These are phyloP conservation scores for Muschampia plurimacula DNA, from an alignment of 2,888 invertebrate species.

Conservation along the genomic window DNA sequence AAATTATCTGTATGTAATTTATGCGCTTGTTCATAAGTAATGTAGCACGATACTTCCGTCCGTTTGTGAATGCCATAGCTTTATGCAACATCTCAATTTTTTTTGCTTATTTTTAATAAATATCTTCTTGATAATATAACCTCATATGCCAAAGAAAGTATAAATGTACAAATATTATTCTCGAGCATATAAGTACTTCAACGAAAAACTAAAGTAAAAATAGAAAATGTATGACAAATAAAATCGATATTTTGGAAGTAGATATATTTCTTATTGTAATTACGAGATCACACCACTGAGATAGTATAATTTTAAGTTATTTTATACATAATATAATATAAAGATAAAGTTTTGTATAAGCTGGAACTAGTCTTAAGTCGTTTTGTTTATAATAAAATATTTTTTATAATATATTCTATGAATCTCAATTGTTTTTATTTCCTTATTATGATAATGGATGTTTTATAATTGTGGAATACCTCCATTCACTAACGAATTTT, in stretches of 20 bases:
- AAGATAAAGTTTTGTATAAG: constrained; percentile 52
- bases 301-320: constrained; percentile 63
- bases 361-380: constrained; percentile 76
- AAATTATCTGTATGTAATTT: constrained; percentile 17
- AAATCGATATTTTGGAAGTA: constrained; percentile 1
- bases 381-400: constrained; percentile 67
- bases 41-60: constrained; percentile 41
- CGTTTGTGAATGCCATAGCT: constrained; percentile 34
- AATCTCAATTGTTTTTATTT: constrained; percentile 44
- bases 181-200: constrained; percentile 52
- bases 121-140: constrained; percentile 24
- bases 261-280: constrained; percentile 9
- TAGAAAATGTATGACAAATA: neutral
- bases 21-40: constrained; percentile 37
- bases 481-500: neutral
- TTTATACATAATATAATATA: constrained; percentile 45
- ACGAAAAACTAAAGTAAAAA: constrained; percentile 24
- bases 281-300: constrained; percentile 46
- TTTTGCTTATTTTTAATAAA: constrained; percentile 42
- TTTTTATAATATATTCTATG: constrained; percentile 49
- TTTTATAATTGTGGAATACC: neutral
- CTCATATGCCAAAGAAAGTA: constrained; percentile 71
- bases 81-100: constrained; percentile 27
- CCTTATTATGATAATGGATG: neutral
- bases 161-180: constrained; percentile 50